phyloP scores from a whole-genome alignment of 2,888 invertebrate genomes.

The Sericinus montela region DNA sequence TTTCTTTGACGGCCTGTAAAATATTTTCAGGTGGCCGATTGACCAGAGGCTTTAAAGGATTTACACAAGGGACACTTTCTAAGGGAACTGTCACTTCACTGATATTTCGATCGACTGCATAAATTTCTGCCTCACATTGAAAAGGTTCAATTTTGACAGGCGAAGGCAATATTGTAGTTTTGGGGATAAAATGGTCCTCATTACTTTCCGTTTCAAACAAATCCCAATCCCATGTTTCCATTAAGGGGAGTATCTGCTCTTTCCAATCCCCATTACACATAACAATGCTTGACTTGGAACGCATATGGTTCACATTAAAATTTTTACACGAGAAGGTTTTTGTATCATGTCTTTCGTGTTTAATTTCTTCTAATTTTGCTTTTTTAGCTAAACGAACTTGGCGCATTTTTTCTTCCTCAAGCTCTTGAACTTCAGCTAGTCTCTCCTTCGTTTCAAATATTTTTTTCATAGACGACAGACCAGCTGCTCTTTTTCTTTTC shows the following conservation, averaged over 20 bases:
- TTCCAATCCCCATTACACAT: constrained; percentile 78
- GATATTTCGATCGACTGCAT: constrained; percentile 72
- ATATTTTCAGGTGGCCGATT: constrained; percentile 66
- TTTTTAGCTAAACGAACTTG: constrained; percentile 58
- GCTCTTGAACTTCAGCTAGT: constrained; percentile 80
- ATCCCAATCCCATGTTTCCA: constrained; percentile 83
- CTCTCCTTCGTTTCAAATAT: constrained; percentile 89
- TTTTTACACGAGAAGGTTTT: constrained; percentile 66
- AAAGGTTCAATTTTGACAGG: constrained; percentile 72
- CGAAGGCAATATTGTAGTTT: constrained; percentile 61
- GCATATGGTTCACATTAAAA: constrained; percentile 73
- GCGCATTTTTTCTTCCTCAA: constrained; percentile 76
- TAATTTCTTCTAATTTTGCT: constrained; percentile 60
- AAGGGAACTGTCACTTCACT: constrained; percentile 76
- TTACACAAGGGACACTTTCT: constrained; percentile 81
- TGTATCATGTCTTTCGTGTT: constrained; percentile 68
- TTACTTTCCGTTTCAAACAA: constrained; percentile 80
- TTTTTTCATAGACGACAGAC: constrained; percentile 82
- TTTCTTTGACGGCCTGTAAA: constrained; percentile 68
- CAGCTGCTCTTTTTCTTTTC: constrained; percentile 81
- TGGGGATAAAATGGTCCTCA: constrained; percentile 64
- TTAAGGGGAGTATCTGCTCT: constrained; percentile 81
- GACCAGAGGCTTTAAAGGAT: constrained; percentile 79
- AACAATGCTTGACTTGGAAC: constrained; percentile 71
- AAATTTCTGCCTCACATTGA: constrained; percentile 70